Evolutionary conservation across 2,888 invertebrate genomes (phyloP), one percentile per base, ranked within the genome.

Genomic region (Agonum fuliginosum): DNA sequence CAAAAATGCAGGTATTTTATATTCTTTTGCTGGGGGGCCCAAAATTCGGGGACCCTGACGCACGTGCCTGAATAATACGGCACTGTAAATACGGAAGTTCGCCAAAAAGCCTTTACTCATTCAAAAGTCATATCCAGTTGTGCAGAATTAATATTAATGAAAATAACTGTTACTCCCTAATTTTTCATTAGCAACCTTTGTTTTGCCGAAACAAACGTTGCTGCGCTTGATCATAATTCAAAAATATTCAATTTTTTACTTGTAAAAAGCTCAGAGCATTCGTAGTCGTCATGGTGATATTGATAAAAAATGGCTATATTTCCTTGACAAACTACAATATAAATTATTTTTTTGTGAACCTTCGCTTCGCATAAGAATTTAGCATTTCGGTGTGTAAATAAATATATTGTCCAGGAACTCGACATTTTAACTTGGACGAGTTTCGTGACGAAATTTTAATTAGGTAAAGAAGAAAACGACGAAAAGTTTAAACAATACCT

Each of bases 311-410:
- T 54, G 54, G 12, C 24, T 54, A 22, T 54, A 54, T 54, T 54
- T 54, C 54, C 54, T 54, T 54, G 54, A 54, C 54, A 54, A 54
- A 54, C 54, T 54, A 54, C 65, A 65, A 65, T 65, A 65, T 65
- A 65, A 65, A 34, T 65, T 65, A 34, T 30, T 65, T 65, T 65
- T 65, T 65, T 54, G 37, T 65, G 34, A 65, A 37, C 67, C 22
- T 20, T 43, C 22, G 67, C 22, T 20, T 43, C 22, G 67, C 30
- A 17, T 8, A 41, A 43, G 67, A 67, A 67, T 67, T 67, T 67
- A 67, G 41, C 67, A 67, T 67, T 67, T 67, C 22, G 43, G 37
- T 67, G 67, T 43, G 17, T 41, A 67, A 67, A 67, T 67, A 67
- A 67, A 67, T 27, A 67, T 67, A 22, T 67, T 41, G 37, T 37